These are phyloP conservation scores for Garrulus glandarius DNA, from an alignment of 2,797 vertebrate genomes.

Conservation along the genomic window DNA sequence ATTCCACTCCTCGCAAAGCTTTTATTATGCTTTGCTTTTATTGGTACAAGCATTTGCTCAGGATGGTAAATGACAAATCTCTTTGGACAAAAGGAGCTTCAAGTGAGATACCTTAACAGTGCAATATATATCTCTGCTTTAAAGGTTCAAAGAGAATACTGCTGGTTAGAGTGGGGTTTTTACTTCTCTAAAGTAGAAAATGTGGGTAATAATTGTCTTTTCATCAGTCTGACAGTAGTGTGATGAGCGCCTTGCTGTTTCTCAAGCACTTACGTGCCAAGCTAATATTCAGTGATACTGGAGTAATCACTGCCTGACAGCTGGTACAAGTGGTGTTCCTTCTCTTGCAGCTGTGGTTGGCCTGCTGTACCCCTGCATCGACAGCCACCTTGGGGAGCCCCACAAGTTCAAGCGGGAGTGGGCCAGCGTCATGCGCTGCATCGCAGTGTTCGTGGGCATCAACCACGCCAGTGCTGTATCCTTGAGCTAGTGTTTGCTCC, in stretches of 20 bases:
- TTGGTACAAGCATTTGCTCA: background rate
- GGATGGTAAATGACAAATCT: background rate
- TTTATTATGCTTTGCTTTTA: background rate
- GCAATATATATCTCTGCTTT: background rate
- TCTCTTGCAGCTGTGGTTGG: constrained; percentile 88
- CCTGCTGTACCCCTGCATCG: constrained; percentile 94
- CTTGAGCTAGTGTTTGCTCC: constrained; percentile 57
- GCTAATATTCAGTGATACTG: background rate
- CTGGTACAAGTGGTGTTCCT: background rate
- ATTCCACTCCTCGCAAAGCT: background rate
- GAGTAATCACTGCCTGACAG: background rate
- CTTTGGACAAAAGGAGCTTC: background rate
- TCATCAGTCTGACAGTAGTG: background rate
- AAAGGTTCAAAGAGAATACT: background rate
- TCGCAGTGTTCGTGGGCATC: constrained; percentile 97
- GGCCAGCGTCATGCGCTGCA: constrained; percentile 98
- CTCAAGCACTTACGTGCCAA: background rate
- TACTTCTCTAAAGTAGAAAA: background rate
- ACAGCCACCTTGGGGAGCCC: constrained; percentile 94
- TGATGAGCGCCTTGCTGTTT: background rate
- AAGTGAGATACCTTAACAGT: background rate
- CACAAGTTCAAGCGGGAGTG: constrained; percentile 99
- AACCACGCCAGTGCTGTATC: constrained; percentile 99
- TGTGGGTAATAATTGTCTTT: background rate
- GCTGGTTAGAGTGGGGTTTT: background rate